Base-by-base conservation (phyloP, 2,113 vertebrate genomes). In the Nesoenas mayeri region DNA sequence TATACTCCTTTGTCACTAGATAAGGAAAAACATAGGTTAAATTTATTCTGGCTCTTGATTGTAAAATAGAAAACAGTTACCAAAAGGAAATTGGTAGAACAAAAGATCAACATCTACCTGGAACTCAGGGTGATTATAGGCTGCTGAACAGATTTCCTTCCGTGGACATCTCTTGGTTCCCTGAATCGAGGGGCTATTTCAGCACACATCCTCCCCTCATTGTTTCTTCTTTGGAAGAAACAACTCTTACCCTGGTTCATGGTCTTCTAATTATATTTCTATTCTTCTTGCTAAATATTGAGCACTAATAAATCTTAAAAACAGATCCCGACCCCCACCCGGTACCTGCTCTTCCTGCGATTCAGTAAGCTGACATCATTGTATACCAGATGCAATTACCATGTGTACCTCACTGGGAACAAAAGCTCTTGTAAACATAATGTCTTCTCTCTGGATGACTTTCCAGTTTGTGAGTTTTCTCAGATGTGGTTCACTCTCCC, bases 101-200 rank as follows among this genome's bases (percentile, higher is more conserved):
- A 93, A 94, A 91, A 90, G 72, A 74, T 38, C 50, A 95, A 65
- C 51, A 51, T 89, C 65, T 71, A 44, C 2, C 0, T 84, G 72
- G 54, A 86, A 44, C 65, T 84, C 18, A 7, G 48, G 44, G 57
- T 1, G 2, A 72, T 44, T n/a, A 57, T 5, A 51, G 31, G 20
- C 90, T 90, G 56, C 79, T 77, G 48, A 95, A 67, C 15, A 79
- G 47, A 97, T 61, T 97, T 97, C 96, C 95, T 93, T 64, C 86
- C 77, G 8, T 48, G 69, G 69, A 78, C 31, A 88, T 78, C 91
- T 56, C 88, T 47, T 82, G 84, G 93, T 80, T 87, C 94, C 48
- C 69, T 60, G 44, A 22, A 40, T 32, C 11, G 65, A 86, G 72
- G 51, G 10, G 11, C 64, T 71, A 24, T n/a, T 91, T 56, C 86